Evolutionary conservation across 2,113 vertebrate genomes (phyloP), one percentile per base, ranked within the genome.

Genomic region (Myanophis thanlyinensis): DNA sequence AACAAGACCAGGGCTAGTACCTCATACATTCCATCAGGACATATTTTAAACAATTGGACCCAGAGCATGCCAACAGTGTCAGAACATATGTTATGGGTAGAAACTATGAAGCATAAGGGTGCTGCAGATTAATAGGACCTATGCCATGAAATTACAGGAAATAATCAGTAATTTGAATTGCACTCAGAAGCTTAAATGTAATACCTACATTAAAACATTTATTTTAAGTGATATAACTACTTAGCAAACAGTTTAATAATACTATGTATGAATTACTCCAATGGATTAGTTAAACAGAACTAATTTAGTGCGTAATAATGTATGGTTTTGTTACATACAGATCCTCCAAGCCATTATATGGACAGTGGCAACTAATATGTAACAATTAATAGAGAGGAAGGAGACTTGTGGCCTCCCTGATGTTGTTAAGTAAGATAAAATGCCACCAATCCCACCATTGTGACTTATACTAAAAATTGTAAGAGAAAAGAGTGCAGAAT

Each of bases 401-500:
- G 15, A 51, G 27, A 89, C 4, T 3, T 89, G 88, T 89, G 44
- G 54, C 13, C 8, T 80, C 10, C 20, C 12, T 44, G 22, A 18
- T 15, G 40, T 47, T 89, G 40, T 8, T 59, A 44, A 44, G 6
- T 62, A 48, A 54, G 54, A 15, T 89, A 54, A 84, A 84, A 54
- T 35, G 23, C 18, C 20, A n/a, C n/a, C 8, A 90, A 54, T 35
- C n/a, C 18, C 20, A n/a, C n/a, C 8, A 90, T 87, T 87, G 15
- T 88, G 91, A 8, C 92, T 95, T 92, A 7, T 49, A 90, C 89
- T 54, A 13, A 73, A 88, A 49, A 18, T 5, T 30, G 54, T 80
- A 22, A 92, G 27, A 56, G 20, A 89, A 85, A 89, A 89, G 56
- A 92, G 89, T 88, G 90, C 47, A 40, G n/a, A 93, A 62, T 15